Evolutionary conservation across 2,113 vertebrate species (phyloP), one percentile per base, ranked within the genome.

Genomic region (Serinus canaria): DNA sequence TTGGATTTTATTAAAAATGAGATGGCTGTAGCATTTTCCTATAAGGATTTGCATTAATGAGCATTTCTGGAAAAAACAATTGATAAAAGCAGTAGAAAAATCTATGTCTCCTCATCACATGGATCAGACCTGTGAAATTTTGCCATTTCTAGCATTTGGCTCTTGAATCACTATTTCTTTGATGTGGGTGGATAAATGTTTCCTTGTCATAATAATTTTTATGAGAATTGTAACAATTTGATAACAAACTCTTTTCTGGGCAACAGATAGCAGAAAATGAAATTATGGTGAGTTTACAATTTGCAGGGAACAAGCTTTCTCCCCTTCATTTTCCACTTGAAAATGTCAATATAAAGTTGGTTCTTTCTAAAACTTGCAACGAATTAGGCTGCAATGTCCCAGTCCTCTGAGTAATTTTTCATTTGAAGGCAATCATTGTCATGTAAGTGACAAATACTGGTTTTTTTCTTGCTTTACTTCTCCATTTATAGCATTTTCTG

Each of bases 331-430:
- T 91, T 83, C 59, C 64, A 46, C 90, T 95, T 95, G 82, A 96
- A 92, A 90, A 85, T 62, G 21, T 47, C 11, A 1, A 25, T 96
- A 91, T 83, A 82, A 94, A 94, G 92, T 41, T 18, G 33, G 81
- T 96, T 96, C 43, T 90, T 97, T 96, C 75, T 80, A 90, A 94
- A 96, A 68, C 24, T 91, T 87, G 43, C 92, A 83, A 87, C 69
- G 23, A 97, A 72, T 88, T 96, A 92, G 88, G 41, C 75, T 95
- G 75, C 46, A 93, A 92, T 96, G 93, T 97, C 79, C 76, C 85
- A 95, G 79, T 83, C 70, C 93, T 96, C 83, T 5, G 0, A 92
- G 84, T 88, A 74, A 88, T 93, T 84, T 97, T 93, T 95, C 80
- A 94, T 94, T 97, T 90, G 89, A 82, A 94, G 67, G 67, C 64